Base-by-base conservation (phyloP, 2,113 vertebrate genomes). In the Daboia siamensis region DNA sequence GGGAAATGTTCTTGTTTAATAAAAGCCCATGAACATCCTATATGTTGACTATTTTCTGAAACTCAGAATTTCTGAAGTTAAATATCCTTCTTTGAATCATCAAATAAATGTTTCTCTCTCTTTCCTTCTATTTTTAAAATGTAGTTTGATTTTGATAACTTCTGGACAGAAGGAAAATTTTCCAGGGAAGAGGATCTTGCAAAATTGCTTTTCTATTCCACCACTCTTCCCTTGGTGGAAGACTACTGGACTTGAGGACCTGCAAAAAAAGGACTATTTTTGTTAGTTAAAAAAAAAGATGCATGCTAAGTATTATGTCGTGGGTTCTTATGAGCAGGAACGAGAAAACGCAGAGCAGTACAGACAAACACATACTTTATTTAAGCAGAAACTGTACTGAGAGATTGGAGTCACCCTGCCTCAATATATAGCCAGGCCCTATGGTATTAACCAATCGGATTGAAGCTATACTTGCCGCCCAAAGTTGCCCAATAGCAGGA, bases 21-120 rank as follows among this genome's bases (percentile, higher is more conserved):
- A 96, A 17, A 93, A 94, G 0, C 55, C 85, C 90, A 96, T 97
- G 96, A 97, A 92, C 97, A 97, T 96, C 94, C 97, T 95, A 97
- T 96, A 87, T 0, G 6, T 85, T 93, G 94, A 95, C 94, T 93
- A 94, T 89, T 96, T 94, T 86, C 90, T 61, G 91, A 95, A 91
- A 89, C 92, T 91, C 23, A 21, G 89, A 86, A 96, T 96, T 93
- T 96, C 90, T 93, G 95, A 90, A 94, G 52, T 91, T 91, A 57
- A 88, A 88, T 56, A n/a, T n/a, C 29, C 9, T 88, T 33, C 48
- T 17, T 86, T 51, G 26, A 87, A 87, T 29, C 46, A 87, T 94
- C 80, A 90, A 95, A 89, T 88, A 92, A 95, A 93, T 93, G 20
- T 51, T 51, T 51, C 94, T 97, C 95, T 94, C 94, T 93, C 92